Percentiles rank a stretch among this genome's conserved stretches.
Evolutionary conservation across 2,797 vertebrate genomes (phyloP).

Genomic region (Botia kubotai): DNA sequence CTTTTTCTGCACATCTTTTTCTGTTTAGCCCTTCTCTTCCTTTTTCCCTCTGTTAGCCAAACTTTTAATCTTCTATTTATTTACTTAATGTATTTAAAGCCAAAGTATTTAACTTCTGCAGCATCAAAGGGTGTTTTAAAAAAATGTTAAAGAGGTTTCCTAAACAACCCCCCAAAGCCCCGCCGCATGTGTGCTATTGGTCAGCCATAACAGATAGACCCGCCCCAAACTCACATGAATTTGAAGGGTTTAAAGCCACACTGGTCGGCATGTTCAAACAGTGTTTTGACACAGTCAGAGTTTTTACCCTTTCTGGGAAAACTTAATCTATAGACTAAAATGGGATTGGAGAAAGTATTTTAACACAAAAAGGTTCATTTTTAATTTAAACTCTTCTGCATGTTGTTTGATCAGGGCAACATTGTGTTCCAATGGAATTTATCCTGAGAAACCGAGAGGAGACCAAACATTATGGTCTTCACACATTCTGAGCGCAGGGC

Average conservation of each 20-base stretch:
- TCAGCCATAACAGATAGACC: neutral
- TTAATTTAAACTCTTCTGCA: neutral
- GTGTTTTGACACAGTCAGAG: neutral
- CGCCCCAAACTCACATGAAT: neutral
- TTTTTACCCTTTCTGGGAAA: neutral
- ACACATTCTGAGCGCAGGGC: slow-evolving; percentile 17
- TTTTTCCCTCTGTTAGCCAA: neutral
- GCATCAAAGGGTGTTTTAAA: neutral
- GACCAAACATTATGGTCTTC: neutral
- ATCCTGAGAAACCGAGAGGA: neutral
- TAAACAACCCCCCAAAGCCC: neutral
- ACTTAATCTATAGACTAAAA: no score
- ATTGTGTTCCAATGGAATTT: neutral
- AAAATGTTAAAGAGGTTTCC: neutral
- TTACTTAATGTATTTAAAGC: neutral
- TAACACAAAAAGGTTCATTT: neutral
- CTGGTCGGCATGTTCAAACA: neutral
- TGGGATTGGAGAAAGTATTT: no score
- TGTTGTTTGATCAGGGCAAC: neutral
- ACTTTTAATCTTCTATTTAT: neutral
- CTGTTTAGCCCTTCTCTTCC: neutral
- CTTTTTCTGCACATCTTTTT: slow-evolving; percentile 14
- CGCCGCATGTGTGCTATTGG: neutral
- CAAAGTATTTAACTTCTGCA: neutral
- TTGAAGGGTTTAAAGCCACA: neutral